Conservation (phyloP, 92 coral and sea anemone species). For the Actinostola sp. region DNA sequence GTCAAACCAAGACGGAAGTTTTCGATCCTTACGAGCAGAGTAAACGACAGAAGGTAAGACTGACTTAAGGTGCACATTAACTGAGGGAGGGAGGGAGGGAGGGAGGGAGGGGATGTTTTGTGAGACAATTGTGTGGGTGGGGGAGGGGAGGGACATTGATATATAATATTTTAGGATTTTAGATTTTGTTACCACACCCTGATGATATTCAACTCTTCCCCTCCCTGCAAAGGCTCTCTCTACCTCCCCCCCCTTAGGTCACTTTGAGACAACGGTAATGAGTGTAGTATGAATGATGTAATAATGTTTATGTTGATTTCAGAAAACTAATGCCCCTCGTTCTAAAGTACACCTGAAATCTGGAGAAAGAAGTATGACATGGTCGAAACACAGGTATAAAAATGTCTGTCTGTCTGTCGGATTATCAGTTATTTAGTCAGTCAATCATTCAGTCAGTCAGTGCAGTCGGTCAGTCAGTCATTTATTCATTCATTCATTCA, state of each 20-base stretch:
- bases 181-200: too few relatives aligned
- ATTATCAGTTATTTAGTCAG: not conserved
- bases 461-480: too few relatives aligned
- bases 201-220: too few relatives aligned
- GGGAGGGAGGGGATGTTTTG: not conserved
- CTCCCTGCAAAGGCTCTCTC: too few relatives aligned
- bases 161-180: too few relatives aligned
- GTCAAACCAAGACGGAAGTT: conserved; percentile 29
- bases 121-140: too few relatives aligned
- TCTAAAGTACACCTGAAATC: conserved; percentile 96
- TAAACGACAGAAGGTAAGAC: conserved; percentile 43
- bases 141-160: too few relatives aligned
- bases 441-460: not conserved
- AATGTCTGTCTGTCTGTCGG: not conserved
- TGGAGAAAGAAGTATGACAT: conserved; percentile 83
- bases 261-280: too few relatives aligned
- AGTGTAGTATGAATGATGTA: not conserved
- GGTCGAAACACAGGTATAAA: conserved; percentile 69
- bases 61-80: too few relatives aligned
- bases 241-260: too few relatives aligned
- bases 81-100: too few relatives aligned
- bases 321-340: conserved; percentile 55
- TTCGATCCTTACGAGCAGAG: conserved; percentile 71
- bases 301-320: not conserved
- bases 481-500: too few relatives aligned